Evolutionary conservation across 1,140 invertebrate species (phyloP).

Genomic region (Protaetia brevitarsis): DNA sequence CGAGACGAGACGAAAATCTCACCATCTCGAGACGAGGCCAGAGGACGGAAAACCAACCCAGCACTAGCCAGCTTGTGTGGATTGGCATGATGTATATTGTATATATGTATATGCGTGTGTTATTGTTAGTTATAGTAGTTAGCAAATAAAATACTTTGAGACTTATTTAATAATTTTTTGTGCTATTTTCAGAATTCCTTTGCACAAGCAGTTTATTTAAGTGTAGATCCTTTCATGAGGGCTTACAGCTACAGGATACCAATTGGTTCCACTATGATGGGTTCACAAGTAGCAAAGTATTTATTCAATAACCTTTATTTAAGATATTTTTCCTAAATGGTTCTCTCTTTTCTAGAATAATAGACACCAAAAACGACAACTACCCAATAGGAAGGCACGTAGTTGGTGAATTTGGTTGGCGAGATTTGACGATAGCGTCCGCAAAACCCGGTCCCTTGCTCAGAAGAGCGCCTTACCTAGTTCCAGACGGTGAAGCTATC

Average conservation of each 20-base stretch:
- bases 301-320: conserved; percentile 14
- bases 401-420: conserved; percentile 55
- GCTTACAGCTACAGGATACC: conserved; percentile 53
- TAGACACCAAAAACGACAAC: conserved; percentile 49
- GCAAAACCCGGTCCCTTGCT: conserved; percentile 24
- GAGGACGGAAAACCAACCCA: too few relatives aligned
- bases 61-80: too few relatives aligned
- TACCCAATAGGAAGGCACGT: conserved; percentile 53
- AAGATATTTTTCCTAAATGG: neutral
- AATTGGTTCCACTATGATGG: conserved; percentile 59
- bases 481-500: conserved; percentile 51
- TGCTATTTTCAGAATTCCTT: conserved; percentile 53
- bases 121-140: too few relatives aligned
- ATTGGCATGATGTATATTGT: too few relatives aligned
- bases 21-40: too few relatives aligned
- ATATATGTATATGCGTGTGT: too few relatives aligned
- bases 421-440: conserved; percentile 53
- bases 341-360: conserved; percentile 37
- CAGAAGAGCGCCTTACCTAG: conserved; percentile 30
- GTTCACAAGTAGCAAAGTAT: conserved; percentile 61
- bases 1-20: too few relatives aligned
- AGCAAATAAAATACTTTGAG: too few relatives aligned
- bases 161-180: neutral
- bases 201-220: conserved; percentile 63
- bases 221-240: conserved; percentile 72